A percentile compares a stretch with the other conserved stretches of the same genome.
Conservation (phyloP, 2,888 invertebrate species). For the Pyrgus malvae region DNA sequence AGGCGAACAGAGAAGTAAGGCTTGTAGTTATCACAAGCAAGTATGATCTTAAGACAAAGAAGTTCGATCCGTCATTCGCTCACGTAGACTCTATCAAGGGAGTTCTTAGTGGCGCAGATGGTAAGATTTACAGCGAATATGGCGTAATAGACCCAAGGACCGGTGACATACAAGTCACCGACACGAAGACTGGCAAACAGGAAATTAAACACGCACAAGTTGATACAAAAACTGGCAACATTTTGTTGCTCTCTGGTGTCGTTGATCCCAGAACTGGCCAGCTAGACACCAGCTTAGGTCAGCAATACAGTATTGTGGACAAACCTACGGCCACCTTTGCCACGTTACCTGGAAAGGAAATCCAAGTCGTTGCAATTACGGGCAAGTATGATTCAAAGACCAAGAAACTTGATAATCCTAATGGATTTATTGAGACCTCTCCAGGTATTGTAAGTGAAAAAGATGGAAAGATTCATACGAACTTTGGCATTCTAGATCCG, state of each 20-base stretch:
- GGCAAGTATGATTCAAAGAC: constrained; percentile 82
- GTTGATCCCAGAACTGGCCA: constrained; percentile 82
- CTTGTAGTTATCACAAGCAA: constrained; percentile 83
- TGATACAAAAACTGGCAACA: constrained; percentile 78
- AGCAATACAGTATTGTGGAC: constrained; percentile 83
- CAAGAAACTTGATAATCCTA: constrained; percentile 81
- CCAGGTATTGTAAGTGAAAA: constrained; percentile 84
- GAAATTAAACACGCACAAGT: constrained; percentile 68
- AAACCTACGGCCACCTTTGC: constrained; percentile 77
- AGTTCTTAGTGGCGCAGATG: constrained; percentile 81
- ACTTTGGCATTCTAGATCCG: constrained; percentile 84
- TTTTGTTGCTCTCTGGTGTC: constrained; percentile 77
- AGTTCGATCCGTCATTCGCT: constrained; percentile 77
- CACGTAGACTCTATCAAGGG: constrained; percentile 73
- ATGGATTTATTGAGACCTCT: constrained; percentile 77
- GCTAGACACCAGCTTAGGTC: constrained; percentile 79
- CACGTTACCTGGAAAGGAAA: constrained; percentile 65
- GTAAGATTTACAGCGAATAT: constrained; percentile 83
- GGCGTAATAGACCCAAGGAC: constrained; percentile 84
- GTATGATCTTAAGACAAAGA: constrained; percentile 79
- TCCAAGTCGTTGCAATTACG: constrained; percentile 82
- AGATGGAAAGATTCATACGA: constrained; percentile 85
- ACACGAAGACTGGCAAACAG: constrained; percentile 69
- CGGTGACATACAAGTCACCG: constrained; percentile 72
- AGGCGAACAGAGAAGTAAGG: constrained; percentile 83